phyloP scores from a whole-genome alignment of 2,113 vertebrate species.

The Neotragus moschatus region DNA sequence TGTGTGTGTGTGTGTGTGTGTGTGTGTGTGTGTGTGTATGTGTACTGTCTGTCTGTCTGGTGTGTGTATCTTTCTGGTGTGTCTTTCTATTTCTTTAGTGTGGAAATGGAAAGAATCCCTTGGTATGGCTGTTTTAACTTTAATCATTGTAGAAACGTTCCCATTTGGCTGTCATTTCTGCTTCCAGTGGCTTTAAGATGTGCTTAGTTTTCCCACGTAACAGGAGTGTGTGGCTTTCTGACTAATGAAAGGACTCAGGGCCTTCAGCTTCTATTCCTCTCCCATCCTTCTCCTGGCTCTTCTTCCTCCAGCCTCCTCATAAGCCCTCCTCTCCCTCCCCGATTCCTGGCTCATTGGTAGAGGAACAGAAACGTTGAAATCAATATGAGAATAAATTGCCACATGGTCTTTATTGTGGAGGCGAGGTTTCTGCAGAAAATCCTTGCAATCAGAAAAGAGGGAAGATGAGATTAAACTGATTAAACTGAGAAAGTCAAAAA shows the following conservation, averaged over 20 bases:
- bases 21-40: neutral
- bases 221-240: constrained; percentile 1
- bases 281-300: neutral
- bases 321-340: neutral
- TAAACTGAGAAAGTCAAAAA: constrained; percentile 89
- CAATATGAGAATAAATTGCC: constrained; percentile 84
- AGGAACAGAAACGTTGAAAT: constrained; percentile 78
- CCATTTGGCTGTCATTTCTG: constrained; percentile 57
- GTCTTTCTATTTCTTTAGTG: neutral
- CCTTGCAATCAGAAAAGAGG: constrained; percentile 86
- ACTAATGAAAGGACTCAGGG: neutral
- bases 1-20: too few relatives aligned
- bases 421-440: constrained; percentile 83
- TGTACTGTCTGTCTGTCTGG: neutral
- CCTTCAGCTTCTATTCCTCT: constrained; percentile 1
- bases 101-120: neutral
- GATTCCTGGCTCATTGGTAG: constrained; percentile 38
- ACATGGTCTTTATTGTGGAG: constrained; percentile 80
- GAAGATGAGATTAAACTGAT: constrained; percentile 88
- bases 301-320: neutral
- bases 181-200: constrained; percentile 24
- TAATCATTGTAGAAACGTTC: constrained; percentile 50
- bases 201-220: constrained; percentile 18
- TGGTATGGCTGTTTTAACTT: neutral
- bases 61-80: neutral